A percentile compares a stretch with the other conserved stretches of the same genome.
These are phyloP conservation scores for Noturus placidus DNA, from an alignment of 2,113 vertebrate species.

Conservation along the genomic window DNA sequence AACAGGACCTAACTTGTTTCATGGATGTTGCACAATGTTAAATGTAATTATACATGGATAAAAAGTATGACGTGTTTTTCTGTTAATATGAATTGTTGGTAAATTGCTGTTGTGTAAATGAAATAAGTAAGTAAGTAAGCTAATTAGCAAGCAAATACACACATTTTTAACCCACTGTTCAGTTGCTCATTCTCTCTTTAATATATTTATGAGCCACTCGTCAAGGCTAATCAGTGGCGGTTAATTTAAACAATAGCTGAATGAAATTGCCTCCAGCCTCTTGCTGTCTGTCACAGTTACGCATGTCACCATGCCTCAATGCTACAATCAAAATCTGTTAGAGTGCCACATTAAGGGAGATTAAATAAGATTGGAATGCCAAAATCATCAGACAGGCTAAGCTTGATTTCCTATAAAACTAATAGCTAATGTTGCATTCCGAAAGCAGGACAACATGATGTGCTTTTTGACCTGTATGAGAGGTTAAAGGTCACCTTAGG, in stretches of 20 bases:
- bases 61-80: neutral
- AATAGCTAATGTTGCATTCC: conserved; percentile 32
- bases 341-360: conserved; percentile 57
- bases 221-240: conserved; percentile 46
- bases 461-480: conserved; percentile 19
- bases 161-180: neutral
- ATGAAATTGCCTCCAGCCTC: conserved; percentile 45
- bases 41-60: neutral
- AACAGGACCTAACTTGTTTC: neutral
- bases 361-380: conserved; percentile 56
- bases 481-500: conserved; percentile 4
- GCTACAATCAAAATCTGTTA: conserved; percentile 44
- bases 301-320: conserved; percentile 45
- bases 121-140: neutral
- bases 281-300: conserved; percentile 46
- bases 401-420: conserved; percentile 59
- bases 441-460: conserved; percentile 19
- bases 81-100: neutral
- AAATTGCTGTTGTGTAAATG: neutral
- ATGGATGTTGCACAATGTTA: neutral
- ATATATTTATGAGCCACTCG: conserved; percentile 36
- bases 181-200: conserved; percentile 32
- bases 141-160: neutral
- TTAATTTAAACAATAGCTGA: conserved; percentile 54
- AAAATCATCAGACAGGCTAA: conserved; percentile 45